phyloP scores from a whole-genome alignment of 2,888 invertebrate genomes.

The Smittia sp. region DNA sequence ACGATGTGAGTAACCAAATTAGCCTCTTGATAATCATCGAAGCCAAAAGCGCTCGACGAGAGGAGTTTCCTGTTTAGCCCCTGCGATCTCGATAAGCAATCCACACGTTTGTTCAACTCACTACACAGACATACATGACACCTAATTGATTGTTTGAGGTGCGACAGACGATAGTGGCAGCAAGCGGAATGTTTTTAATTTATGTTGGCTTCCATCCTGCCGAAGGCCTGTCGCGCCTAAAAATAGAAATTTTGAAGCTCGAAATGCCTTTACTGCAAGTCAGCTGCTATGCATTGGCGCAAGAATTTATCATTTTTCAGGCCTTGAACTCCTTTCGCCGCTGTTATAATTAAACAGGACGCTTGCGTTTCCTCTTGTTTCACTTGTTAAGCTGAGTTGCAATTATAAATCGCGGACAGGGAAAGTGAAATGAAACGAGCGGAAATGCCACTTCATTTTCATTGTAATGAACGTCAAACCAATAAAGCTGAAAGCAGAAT shows the following conservation, averaged over 20 bases:
- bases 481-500: not conserved
- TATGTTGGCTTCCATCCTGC: not conserved
- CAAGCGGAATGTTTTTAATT: not conserved
- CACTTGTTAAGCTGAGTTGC: too few species aligned
- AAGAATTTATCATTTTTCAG: not conserved
- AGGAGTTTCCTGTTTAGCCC: constrained; percentile 9
- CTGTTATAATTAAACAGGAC: constrained; percentile 11
- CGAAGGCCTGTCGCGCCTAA: not conserved
- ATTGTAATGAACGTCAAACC: constrained; percentile 14
- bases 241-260: not conserved
- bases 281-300: not conserved
- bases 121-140: constrained; percentile 19
- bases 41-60: too few species aligned
- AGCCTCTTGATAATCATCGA: too few species aligned
- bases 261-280: not conserved
- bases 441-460: constrained; percentile 32
- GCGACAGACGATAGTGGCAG: constrained; percentile 23
- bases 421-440: not conserved
- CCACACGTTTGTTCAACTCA: not conserved
- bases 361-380: not conserved
- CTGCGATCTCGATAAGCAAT: constrained; percentile 16
- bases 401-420: not conserved
- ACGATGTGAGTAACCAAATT: too few species aligned
- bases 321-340: not conserved
- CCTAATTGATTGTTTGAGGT: constrained; percentile 32